Evolutionary conservation across 2,888 invertebrate species (phyloP), one percentile per base, ranked within the genome.

Genomic region (Melolontha melolontha): DNA sequence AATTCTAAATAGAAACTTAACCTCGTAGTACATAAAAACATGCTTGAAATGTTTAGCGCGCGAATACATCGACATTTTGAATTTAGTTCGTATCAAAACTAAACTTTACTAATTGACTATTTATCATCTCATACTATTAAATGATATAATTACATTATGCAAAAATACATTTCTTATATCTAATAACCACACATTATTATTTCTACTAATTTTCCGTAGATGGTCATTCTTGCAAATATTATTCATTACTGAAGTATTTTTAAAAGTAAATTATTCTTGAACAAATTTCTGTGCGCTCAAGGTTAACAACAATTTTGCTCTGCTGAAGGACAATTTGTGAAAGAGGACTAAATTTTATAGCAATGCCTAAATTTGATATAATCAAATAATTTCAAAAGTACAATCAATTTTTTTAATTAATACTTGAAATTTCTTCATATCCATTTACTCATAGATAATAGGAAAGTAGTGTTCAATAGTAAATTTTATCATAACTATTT

Each of bases 141-240:
- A 34, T 34, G 7, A 34, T 10, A 34, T 34, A 34, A 34, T 34
- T 34, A 8, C 6, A 34, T 34, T 2, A 34, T 34, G 2, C 6
- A 34, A 10, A 10, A 34, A 34, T 34, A n/a, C n/a, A 34, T 8
- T 34, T 34, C 6, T 34, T 34, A 34, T 5, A 5, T 5, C 6
- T 34, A 34, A 34, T 64, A 68, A 67, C 65, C 67, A 54, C 68
- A 59, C 29, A 72, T 65, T 14, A 72, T 68, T 64, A 72, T 70
- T 57, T 72, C 70, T 12, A 72, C 72, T 66, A 72, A 66, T 64
- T 72, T 72, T n/a, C 72, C 72, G 64, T 72, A 72, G 54, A 72
- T 68, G 27, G 72, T 72, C 72, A 72, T 72, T 65, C 51, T 67
- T 54, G 41, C 40, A 39, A 55, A 44, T 8, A 44, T 41, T 40